Evolutionary conservation across 2,797 vertebrate genomes (phyloP), one percentile per base, ranked within the genome.

Genomic region (Thripadectes ignobilis): DNA sequence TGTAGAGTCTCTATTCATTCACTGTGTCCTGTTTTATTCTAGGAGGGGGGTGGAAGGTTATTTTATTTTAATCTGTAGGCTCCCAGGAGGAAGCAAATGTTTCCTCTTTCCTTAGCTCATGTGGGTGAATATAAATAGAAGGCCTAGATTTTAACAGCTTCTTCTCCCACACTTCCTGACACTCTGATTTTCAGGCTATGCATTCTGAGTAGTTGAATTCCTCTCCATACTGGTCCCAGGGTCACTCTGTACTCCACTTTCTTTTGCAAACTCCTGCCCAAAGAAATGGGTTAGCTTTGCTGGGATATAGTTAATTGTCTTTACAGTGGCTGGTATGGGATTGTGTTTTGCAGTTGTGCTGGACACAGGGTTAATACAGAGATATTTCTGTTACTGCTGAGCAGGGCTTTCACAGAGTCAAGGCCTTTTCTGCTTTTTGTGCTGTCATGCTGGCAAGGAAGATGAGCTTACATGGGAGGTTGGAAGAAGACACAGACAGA

Each of bases 401-500:
- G 16, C 5, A n/a, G 32, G 17, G 11, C 11, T 62, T 43, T 6
- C 36, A n/a, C 10, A 51, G 27, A 69, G 15, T 3, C 43, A 51
- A 63, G 57, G 9, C 3, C 5, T 69, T 63, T 55, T 51, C 24
- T 63, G 27, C 23, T 38, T 62, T 57, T 57, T 14, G 7, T 49
- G n/a, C 36, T 38, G 5, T 6, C 32, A 26, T 3, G 5, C n/a
- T 69, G 17, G 4, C 4, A n/a, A 83, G 20, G 21, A 76, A 22
- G 4, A 7, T 30, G 0, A 1, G 4, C 1, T 1, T 26, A 4
- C 1, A 0, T 13, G 8, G 23, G 16, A 51, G 8, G 2, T 0
- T 76, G 23, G 21, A 10, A 79, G 19, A 27, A 6, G 6, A 46
- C 15, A 49, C 10, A 43, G 19, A 4, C 6, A 16, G 13, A 32